Conservation (phyloP, 1,140 invertebrate species). For the Dufourea novaeangliae region DNA sequence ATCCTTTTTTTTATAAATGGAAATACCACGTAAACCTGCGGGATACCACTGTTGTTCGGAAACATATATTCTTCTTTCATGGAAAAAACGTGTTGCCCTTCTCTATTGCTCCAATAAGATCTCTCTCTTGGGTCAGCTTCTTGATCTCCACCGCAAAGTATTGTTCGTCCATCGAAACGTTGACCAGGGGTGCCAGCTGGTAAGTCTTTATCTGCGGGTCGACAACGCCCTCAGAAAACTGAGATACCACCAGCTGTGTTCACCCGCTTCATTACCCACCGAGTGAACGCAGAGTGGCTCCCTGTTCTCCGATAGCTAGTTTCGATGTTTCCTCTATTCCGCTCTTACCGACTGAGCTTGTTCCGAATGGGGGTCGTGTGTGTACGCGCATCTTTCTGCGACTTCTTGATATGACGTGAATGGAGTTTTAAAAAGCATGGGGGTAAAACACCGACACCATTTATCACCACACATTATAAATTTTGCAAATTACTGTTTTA, state of each 20-base stretch:
- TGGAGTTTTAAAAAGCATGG: neutral
- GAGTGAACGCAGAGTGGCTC: slow-evolving; percentile 97
- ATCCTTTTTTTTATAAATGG: too few relatives aligned
- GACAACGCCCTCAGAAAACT: slow-evolving; percentile 84
- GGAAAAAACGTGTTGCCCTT: too few relatives aligned
- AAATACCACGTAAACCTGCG: too few relatives aligned
- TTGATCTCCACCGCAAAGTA: too few relatives aligned
- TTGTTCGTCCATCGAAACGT: neutral
- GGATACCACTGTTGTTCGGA: too few relatives aligned
- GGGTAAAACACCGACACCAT: too few relatives aligned
- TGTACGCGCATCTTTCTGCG: neutral
- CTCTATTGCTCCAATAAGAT: too few relatives aligned
- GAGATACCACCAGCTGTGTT: slow-evolving; percentile 99
- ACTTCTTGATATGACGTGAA: neutral
- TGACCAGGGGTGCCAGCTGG: slow-evolving; percentile 21
- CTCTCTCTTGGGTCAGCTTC: too few relatives aligned
- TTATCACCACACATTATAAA: too few relatives aligned
- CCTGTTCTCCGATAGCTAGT: slow-evolving; percentile 84
- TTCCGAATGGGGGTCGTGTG: neutral
- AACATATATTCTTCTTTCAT: too few relatives aligned
- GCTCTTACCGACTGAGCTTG: slow-evolving; percentile 56
- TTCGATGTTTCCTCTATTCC: slow-evolving; percentile 44
- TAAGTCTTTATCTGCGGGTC: slow-evolving; percentile 52
- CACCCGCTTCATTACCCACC: slow-evolving; percentile 88
- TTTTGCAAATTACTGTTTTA: too few relatives aligned